phyloP scores from a whole-genome alignment of 2,797 vertebrate species.

The Sebastes vulpes region DNA sequence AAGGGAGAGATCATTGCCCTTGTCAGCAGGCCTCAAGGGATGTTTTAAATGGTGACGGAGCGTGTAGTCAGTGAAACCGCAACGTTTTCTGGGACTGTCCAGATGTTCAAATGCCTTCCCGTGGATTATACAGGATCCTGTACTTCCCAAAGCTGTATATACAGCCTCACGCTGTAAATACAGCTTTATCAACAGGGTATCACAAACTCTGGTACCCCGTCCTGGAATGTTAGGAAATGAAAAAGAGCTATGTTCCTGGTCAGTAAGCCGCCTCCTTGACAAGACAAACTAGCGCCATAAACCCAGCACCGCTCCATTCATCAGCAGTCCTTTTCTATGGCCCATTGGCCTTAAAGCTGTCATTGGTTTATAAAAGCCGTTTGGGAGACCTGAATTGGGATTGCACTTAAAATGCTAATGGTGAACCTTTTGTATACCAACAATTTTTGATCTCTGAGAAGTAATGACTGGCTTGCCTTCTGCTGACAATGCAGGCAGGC shows the following conservation, averaged over 20 bases:
- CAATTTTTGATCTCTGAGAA: slow-evolving; percentile 50
- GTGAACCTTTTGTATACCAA: slow-evolving; percentile 53
- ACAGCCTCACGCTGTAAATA: slow-evolving; percentile 43
- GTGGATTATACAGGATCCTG: slow-evolving; percentile 30
- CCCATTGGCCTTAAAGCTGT: slow-evolving; percentile 62
- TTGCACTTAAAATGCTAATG: slow-evolving; percentile 80
- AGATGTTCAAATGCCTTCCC: slow-evolving; percentile 75
- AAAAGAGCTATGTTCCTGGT: slow-evolving; percentile 34
- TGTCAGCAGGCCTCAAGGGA: slow-evolving; percentile 55
- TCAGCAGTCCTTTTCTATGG: slow-evolving; percentile 45
- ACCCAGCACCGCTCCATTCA: slow-evolving; percentile 55
- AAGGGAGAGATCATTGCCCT: slow-evolving; percentile 33
- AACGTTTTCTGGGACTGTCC: slow-evolving; percentile 38
- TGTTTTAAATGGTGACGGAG: slow-evolving; percentile 62
- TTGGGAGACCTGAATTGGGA: slow-evolving; percentile 61
- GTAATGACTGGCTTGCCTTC: slow-evolving; percentile 21
- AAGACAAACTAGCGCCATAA: slow-evolving; percentile 70
- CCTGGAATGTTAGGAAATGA: slow-evolving; percentile 46
- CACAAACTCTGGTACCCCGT: slow-evolving; percentile 28
- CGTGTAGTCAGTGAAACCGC: slow-evolving; percentile 21
- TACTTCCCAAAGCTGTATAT: slow-evolving; percentile 41
- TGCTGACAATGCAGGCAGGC: slow-evolving; percentile 24
- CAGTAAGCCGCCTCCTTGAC: slow-evolving; percentile 49
- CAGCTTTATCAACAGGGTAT: slow-evolving; percentile 55
- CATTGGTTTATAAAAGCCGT: slow-evolving; percentile 60